Evolutionary conservation across 1,140 invertebrate genomes (phyloP).

Genomic region (Aphelenchoides fujianensis): DNA sequence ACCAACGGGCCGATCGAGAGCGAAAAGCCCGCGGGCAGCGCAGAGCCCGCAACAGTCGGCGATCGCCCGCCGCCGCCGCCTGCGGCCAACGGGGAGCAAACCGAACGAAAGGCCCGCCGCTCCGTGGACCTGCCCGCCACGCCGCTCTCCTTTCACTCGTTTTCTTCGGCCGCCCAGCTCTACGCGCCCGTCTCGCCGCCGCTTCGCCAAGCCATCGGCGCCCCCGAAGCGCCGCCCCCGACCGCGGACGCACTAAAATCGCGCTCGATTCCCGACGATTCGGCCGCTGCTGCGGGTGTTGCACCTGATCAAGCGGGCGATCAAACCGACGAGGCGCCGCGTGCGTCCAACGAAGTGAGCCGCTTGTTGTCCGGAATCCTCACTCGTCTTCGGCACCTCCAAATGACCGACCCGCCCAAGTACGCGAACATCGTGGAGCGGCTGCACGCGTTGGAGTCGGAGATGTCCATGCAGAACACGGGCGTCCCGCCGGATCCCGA

Average conservation of each 20-base stretch:
- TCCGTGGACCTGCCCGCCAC: conserved; percentile 11
- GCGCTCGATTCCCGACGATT: background rate
- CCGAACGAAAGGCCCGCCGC: background rate
- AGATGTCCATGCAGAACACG: conserved; percentile 40
- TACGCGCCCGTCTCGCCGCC: background rate
- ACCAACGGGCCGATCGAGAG: background rate
- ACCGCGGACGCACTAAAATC: background rate
- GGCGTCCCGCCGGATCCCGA: conserved; percentile 47
- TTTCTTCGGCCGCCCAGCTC: background rate
- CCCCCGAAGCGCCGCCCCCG: background rate
- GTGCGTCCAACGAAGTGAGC: background rate
- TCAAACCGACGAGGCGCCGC: background rate
- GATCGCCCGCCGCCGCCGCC: too few relatives aligned
- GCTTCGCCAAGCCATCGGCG: conserved; percentile 1
- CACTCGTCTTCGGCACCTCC: conserved; percentile 33
- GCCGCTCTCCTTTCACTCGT: background rate
- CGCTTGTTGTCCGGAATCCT: background rate
- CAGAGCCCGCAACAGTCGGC: background rate
- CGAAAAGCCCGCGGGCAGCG: background rate
- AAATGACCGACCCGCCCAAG: conserved; percentile 44
- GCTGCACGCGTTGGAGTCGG: conserved; percentile 52
- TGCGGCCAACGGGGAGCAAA: background rate
- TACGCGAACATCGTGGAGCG: conserved; percentile 50
- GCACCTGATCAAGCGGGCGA: too few relatives aligned
- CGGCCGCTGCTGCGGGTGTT: too few relatives aligned